Base-by-base conservation (phyloP, 2,113 vertebrate genomes). In the Colius striatus region DNA sequence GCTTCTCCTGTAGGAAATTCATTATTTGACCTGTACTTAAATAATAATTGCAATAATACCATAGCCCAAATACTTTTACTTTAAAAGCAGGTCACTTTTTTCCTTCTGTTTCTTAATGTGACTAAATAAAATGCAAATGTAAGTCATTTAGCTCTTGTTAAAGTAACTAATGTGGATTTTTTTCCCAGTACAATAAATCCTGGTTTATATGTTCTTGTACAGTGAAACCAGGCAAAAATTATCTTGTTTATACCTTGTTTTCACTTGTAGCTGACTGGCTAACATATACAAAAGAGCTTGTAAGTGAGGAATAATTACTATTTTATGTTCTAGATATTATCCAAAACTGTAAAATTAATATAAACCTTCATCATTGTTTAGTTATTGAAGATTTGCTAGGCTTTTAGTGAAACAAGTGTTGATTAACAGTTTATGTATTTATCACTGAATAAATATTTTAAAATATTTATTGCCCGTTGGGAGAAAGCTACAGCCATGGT, bases 361-460 rank as follows among this genome's bases (percentile, higher is more conserved):
- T 6, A 73, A 92, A 45, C 27, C 51, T 47, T 80, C 47, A 21
- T 65, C 5, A 9, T 71, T 70, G 38, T 76, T 88, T 91, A 36
- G 18, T 67, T 84, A 36, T 65, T 34, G 78, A 51, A 87, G 30
- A 83, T 71, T 34, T 81, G 15, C 68, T 84, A 67, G 17, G 23
- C n/a, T 86, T 85, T 68, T 73, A 54, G 61, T 67, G 63, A 81
- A 93, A 65, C 77, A 12, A 36, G 4, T 87, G 43, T 95, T 48
- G 34, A 95, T 96, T 88, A 92, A 75, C 23, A 86, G 29, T 71
- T 95, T 96, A 92, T 89, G 51, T 97, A 57, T 94, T 96, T 97
- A 84, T 96, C 81, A 83, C 34, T 83, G 70, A 96, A 95, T 95
- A 94, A 96, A 96, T 95, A 84, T 6, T 84, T 78, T 66, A 13